Evolutionary conservation across 2,888 invertebrate species (phyloP).

Genomic region (Gerris lacustris): DNA sequence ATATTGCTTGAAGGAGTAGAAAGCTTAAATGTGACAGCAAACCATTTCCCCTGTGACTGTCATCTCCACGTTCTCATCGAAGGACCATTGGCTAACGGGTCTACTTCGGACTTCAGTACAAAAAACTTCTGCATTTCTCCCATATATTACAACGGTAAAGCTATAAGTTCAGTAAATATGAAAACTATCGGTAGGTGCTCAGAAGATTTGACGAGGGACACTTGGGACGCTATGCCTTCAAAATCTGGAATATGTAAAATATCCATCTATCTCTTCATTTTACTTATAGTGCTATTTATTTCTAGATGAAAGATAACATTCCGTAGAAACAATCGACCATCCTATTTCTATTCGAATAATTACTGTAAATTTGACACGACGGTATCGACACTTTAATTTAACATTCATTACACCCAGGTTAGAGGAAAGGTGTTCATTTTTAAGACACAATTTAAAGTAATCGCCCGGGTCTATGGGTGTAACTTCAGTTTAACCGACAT

Average conservation of each 20-base stretch:
- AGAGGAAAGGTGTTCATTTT: too few species aligned
- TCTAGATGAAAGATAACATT: neutral
- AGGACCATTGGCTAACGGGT: conserved; percentile 54
- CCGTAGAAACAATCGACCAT: neutral
- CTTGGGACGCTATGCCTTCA: conserved; percentile 37
- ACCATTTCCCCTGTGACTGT: conserved; percentile 80
- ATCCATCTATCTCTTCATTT: neutral
- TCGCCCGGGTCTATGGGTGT: too few species aligned
- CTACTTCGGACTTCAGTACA: conserved; percentile 47
- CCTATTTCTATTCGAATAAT: neutral
- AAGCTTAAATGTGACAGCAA: conserved; percentile 56
- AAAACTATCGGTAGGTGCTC: conserved; percentile 54
- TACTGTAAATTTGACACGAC: neutral
- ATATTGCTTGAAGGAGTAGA: conserved; percentile 61
- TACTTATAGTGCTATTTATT: neutral
- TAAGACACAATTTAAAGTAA: too few species aligned
- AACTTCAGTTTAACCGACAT: too few species aligned
- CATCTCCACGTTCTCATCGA: conserved; percentile 63
- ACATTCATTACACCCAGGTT: too few species aligned
- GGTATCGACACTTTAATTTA: neutral
- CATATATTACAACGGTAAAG: conserved; percentile 64
- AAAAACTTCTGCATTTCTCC: conserved; percentile 79
- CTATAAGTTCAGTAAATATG: conserved; percentile 53
- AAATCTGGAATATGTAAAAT: neutral
- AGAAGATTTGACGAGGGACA: conserved; percentile 54